Evolutionary conservation across 2,888 invertebrate genomes (phyloP).

Genomic region (Stenodera caucasica): DNA sequence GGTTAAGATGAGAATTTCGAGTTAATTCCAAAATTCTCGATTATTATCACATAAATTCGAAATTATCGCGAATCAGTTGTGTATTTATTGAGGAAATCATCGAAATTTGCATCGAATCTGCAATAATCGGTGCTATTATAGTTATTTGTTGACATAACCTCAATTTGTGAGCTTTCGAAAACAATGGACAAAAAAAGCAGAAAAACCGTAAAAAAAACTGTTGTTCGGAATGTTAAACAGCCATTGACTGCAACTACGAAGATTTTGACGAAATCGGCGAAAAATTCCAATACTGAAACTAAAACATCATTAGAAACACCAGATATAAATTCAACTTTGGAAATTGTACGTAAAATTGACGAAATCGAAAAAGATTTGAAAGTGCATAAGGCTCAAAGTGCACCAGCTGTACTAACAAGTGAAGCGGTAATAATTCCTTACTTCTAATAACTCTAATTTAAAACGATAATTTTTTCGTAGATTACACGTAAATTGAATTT

Average conservation of each 20-base stretch:
- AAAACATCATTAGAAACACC: constrained; percentile 13
- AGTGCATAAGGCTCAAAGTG: no score
- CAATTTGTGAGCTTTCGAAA: background rate
- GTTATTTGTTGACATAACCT: no score
- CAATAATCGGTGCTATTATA: no score
- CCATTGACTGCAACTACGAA: background rate
- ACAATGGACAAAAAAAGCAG: background rate
- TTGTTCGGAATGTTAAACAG: background rate
- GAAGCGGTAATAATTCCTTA: background rate
- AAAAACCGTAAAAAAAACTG: background rate
- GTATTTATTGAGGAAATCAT: no score
- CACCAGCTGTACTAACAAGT: background rate
- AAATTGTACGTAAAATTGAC: constrained; percentile 20
- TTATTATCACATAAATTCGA: no score
- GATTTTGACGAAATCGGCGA: background rate
- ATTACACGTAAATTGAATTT: constrained; percentile 40
- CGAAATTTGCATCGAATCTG: no score
- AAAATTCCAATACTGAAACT: background rate
- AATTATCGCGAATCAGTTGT: no score
- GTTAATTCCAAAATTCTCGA: no score
- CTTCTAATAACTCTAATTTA: background rate
- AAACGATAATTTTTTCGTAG: constrained; percentile 21
- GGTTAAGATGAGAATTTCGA: no score
- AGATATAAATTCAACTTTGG: constrained; percentile 17
- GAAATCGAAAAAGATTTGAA: constrained; percentile 1